Base-by-base conservation (phyloP, 2,888 invertebrate species). In the Vesta saturnalis region DNA sequence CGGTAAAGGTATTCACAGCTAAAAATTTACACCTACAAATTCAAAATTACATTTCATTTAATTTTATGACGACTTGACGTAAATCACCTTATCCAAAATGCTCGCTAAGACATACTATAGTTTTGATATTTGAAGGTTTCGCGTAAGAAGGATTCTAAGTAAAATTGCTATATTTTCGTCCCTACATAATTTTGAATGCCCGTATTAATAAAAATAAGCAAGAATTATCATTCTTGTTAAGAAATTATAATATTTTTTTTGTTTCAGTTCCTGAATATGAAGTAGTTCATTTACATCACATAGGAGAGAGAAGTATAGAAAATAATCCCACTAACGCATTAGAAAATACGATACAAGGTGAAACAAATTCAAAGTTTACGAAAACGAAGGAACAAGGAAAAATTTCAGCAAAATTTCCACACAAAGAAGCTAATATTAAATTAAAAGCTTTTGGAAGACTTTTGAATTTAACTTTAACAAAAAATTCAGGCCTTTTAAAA, bases 361-460 rank as follows among this genome's bases (percentile, higher is more conserved):
- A 73, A 77, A 71, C 59, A 63, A 82, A 82, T 82, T 54, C 62
- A 23, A 72, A 74, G 67, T 65, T 43, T 6, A 67, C 67, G 15
- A 70, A 49, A 54, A 69, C 71, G 74, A 72, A 57, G 61, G 76
- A 58, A 54, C 63, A 61, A 39, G 74, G 69, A 82, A 85, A 78
- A 75, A 71, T 65, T 54, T 58, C 67, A 35, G 70, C 73, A 69
- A 85, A 71, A 80, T 82, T 76, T 71, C 80, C 67, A 43, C 65
- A 69, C 35, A 82, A 82, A 14, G 83, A 83, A 35, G 83, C 81
- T 47, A 83, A 85, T 72, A 85, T 85, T 58, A 90, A 91, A 75
- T 85, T 96, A 78, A 90, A 90, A 80, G 95, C 94, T 62, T 95
- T 96, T 78, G 95, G 95, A 64, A 88, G 87, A 81, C 88, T 89